phyloP scores from a whole-genome alignment of 1,140 invertebrate genomes.

The Heliconius himera region DNA sequence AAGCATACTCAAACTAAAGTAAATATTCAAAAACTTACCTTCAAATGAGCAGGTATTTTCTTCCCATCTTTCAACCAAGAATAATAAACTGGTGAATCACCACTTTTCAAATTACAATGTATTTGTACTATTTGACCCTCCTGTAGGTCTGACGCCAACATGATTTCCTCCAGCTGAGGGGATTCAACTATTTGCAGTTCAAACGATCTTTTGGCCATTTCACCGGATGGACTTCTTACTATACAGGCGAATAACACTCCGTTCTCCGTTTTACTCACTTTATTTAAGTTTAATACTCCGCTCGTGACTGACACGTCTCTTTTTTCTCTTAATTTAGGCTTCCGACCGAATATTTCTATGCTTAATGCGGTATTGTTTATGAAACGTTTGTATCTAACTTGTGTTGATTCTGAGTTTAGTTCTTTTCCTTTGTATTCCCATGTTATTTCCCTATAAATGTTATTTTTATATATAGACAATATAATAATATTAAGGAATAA shows the following conservation, averaged over 20 bases:
- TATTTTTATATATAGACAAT: background rate
- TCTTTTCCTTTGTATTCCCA: slow-evolving; percentile 80
- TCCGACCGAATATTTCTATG: slow-evolving; percentile 74
- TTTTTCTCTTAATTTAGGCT: slow-evolving; percentile 76
- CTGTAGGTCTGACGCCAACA: slow-evolving; percentile 85
- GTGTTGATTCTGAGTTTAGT: slow-evolving; percentile 59
- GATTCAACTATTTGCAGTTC: slow-evolving; percentile 88
- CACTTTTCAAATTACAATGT: slow-evolving; percentile 93
- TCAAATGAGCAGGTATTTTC: slow-evolving; percentile 85
- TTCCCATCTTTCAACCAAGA: slow-evolving; percentile 93
- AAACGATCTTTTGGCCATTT: slow-evolving; percentile 87
- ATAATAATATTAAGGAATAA: background rate
- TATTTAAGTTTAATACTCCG: slow-evolving; percentile 85
- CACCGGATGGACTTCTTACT: slow-evolving; percentile 89
- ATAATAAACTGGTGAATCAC: slow-evolving; percentile 94
- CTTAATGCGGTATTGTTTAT: slow-evolving; percentile 56
- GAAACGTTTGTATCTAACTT: slow-evolving; percentile 64
- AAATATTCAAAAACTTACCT: slow-evolving; percentile 72
- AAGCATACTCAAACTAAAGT: background rate
- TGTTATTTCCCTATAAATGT: slow-evolving; percentile 71
- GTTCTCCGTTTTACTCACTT: slow-evolving; percentile 85
- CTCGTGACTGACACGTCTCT: slow-evolving; percentile 56
- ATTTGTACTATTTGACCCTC: slow-evolving; percentile 94
- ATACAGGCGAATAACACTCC: slow-evolving; percentile 92
- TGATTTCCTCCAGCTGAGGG: slow-evolving; percentile 84